A percentile compares a stretch with the other conserved stretches of the same genome.
These are phyloP conservation scores for Masticophis lateralis DNA, from an alignment of 2,797 vertebrate species.

Conservation along the genomic window DNA sequence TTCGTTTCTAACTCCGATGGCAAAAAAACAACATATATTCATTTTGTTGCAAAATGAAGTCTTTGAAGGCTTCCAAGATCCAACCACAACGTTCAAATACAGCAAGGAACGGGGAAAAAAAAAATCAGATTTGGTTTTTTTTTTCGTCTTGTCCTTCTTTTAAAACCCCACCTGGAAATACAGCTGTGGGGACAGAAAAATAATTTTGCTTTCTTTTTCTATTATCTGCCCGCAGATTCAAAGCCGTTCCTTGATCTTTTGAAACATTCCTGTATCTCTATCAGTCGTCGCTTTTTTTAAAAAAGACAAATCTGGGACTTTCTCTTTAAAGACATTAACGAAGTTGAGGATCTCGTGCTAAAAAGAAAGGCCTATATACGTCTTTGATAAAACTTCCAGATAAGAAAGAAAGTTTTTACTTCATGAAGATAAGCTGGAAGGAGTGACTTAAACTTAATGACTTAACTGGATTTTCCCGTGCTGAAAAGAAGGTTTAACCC, in stretches of 20 bases:
- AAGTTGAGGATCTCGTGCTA: too few relatives aligned
- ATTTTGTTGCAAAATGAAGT: neutral
- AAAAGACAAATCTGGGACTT: too few relatives aligned
- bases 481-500: too few relatives aligned
- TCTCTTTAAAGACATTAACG: too few relatives aligned
- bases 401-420: too few relatives aligned
- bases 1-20: neutral
- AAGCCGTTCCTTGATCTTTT: neutral
- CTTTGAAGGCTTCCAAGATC: slow-evolving; percentile 8
- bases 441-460: too few relatives aligned
- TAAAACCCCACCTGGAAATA: neutral
- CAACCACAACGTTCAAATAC: slow-evolving; percentile 47
- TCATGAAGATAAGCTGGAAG: too few relatives aligned
- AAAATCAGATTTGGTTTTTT: neutral
- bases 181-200: neutral
- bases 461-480: too few relatives aligned
- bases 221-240: neutral
- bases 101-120: slow-evolving; percentile 15
- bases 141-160: neutral
- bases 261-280: neutral
- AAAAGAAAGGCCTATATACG: too few relatives aligned
- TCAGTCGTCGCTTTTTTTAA: neutral
- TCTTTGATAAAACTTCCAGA: too few relatives aligned
- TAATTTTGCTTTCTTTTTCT: slow-evolving; percentile 30
- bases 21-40: neutral